Evolutionary conservation across 2,797 vertebrate genomes (phyloP), one percentile per base, ranked within the genome.

Genomic region (Enteromius anoplus): DNA sequence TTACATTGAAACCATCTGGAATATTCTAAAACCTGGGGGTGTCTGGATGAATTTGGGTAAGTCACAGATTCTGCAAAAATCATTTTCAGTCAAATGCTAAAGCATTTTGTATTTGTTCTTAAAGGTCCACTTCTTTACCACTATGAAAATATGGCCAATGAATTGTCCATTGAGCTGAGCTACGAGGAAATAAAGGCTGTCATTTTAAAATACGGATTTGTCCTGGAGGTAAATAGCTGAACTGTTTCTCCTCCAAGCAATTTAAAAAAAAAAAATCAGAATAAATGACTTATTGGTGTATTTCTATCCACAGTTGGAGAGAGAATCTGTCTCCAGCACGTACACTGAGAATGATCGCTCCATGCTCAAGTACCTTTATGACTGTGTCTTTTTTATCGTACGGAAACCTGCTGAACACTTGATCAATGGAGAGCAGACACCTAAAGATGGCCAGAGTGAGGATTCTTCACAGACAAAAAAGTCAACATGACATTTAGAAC

Each of bases 41-140:
- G 96, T 98, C 86, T 99, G 98, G 98, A 97, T 99, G 91, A 99
- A 99, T 93, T 92, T 99, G 90, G 98, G 98, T 97, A 93, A 96
- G 95, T 92, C 8, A 8, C 5, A 3, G 45, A 75, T 42, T 75
- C 34, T 42, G 34, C 23, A 19, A 55, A 68, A 45, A 40, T 9
- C 11, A 11, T 34, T 32, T n/a, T 62, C 7, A 23, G 21, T 47
- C 26, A 23, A 65, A 51, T 62, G 21, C 70, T 62, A 58, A 65
- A 15, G 12, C 19, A 42, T 19, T 3, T 29, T 70, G 58, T 23
- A 58, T 65, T 60, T 79, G 83, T n/a, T 82, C 75, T 84, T 84
- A 17, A 85, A 99, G 98, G 98, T 87, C 98, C 98, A 34, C 94
- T 99, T 66, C 92, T 99, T 65, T 99, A 99, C 90, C 98, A 99